A percentile compares a stretch with the other conserved stretches of the same genome.
phyloP scores from a whole-genome alignment of 2,113 vertebrate species.

The Prionailurus viverrinus region DNA sequence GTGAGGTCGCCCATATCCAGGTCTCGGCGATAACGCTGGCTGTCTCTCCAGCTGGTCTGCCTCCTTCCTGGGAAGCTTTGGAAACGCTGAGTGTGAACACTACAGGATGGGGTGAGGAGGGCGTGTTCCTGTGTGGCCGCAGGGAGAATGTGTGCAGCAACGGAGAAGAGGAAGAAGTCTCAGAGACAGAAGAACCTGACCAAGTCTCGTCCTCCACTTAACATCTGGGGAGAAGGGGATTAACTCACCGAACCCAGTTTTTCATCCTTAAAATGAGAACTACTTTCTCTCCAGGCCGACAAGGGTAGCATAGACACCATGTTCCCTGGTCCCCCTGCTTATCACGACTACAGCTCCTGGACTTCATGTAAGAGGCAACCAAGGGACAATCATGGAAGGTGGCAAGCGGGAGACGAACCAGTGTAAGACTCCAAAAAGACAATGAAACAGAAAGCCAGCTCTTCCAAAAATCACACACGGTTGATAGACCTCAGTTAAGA shows the following conservation, averaged over 20 bases:
- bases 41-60: background rate
- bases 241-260: background rate
- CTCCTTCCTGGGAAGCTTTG: background rate
- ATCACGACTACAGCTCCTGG: background rate
- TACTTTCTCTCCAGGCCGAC: background rate
- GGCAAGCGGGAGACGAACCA: background rate
- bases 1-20: accelerated
- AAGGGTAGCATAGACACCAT: background rate
- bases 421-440: too few relatives aligned
- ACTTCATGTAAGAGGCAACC: too few relatives aligned
- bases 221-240: background rate
- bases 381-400: background rate
- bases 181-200: background rate
- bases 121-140: accelerated
- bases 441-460: background rate
- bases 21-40: accelerated
- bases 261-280: background rate
- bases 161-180: background rate
- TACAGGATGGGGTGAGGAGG: background rate
- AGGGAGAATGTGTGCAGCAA: too few relatives aligned
- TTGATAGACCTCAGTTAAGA: background rate
- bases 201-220: background rate
- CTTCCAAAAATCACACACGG: background rate
- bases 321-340: background rate
- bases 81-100: background rate